Percentiles rank a stretch among this genome's conserved stretches.
These are phyloP conservation scores for Lycia hirtaria DNA, from an alignment of 2,888 invertebrate genomes.

Conservation along the genomic window DNA sequence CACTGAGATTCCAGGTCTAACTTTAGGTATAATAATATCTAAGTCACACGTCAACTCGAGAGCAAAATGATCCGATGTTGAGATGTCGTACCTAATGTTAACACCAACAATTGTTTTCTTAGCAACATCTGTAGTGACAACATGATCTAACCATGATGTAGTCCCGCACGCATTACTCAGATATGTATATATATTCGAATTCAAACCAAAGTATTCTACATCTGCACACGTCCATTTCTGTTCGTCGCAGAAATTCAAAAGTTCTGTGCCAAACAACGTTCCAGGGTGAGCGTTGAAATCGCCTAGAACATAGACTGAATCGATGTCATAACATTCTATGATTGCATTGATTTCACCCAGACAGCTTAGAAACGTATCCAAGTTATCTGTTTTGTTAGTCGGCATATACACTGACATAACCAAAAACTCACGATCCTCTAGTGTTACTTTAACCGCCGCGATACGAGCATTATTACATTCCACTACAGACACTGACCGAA, in stretches of 20 bases:
- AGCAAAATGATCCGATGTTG: slow-evolving; percentile 24
- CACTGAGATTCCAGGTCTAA: not conserved
- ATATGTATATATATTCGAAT: slow-evolving; percentile 10
- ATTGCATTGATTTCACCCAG: slow-evolving; percentile 13
- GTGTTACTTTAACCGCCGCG: slow-evolving; percentile 2
- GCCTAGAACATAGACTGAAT: slow-evolving; percentile 7
- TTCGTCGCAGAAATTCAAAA: slow-evolving; percentile 10
- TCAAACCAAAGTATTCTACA: not conserved
- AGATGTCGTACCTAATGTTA: slow-evolving; percentile 13
- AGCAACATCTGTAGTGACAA: slow-evolving; percentile 8
- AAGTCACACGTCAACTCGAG: slow-evolving; percentile 9
- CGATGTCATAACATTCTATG: slow-evolving; percentile 2
- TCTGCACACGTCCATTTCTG: slow-evolving; percentile 13
- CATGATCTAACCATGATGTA: slow-evolving; percentile 15
- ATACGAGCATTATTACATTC: slow-evolving; percentile 1
- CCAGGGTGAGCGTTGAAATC: slow-evolving; percentile 20
- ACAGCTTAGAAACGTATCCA: not conserved
- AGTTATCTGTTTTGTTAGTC: not conserved
- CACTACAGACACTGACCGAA: not conserved
- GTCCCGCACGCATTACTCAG: slow-evolving; percentile 13
- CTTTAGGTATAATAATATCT: slow-evolving; percentile 9
- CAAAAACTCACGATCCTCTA: slow-evolving; percentile 5
- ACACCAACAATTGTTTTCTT: not conserved
- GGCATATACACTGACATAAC: slow-evolving; percentile 20
- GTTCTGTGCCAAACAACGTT: slow-evolving; percentile 6